These are phyloP conservation scores for Deilephila porcellus DNA, from an alignment of 2,888 invertebrate species.

Conservation along the genomic window DNA sequence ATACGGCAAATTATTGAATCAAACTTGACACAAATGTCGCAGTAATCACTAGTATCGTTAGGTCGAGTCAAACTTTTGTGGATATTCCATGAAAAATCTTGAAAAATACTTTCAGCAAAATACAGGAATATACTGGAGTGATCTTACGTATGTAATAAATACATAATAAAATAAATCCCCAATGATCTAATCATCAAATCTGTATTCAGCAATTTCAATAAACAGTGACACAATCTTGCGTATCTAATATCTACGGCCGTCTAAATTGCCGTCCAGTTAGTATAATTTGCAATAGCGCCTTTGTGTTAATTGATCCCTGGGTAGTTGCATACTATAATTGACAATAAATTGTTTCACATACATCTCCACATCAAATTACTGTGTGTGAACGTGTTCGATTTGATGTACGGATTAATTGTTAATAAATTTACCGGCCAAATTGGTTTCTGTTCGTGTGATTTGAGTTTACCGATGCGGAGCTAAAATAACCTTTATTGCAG, in stretches of 20 bases:
- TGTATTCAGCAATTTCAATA: slow-evolving; percentile 44
- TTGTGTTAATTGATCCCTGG: slow-evolving; percentile 81
- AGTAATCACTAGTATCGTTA: too few species aligned
- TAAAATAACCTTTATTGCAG: too few species aligned
- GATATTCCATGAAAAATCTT: too few species aligned
- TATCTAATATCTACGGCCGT: slow-evolving; percentile 64
- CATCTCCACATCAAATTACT: slow-evolving; percentile 78
- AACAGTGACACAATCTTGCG: slow-evolving; percentile 64
- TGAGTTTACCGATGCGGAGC: neutral
- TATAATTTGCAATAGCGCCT: slow-evolving; percentile 80
- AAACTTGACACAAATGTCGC: too few species aligned
- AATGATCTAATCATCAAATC: slow-evolving; percentile 23
- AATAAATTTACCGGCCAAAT: neutral
- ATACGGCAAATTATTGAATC: too few species aligned
- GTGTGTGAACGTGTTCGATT: slow-evolving; percentile 51
- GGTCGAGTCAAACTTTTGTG: too few species aligned
- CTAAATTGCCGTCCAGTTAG: slow-evolving; percentile 68
- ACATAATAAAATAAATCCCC: neutral
- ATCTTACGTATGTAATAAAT: too few species aligned
- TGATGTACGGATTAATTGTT: slow-evolving; percentile 9
- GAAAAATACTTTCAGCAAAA: too few species aligned
- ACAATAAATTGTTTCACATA: slow-evolving; percentile 81
- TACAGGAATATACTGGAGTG: too few species aligned
- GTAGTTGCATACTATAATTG: slow-evolving; percentile 79
- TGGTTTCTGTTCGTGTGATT: neutral